Evolutionary conservation across 92 coral and sea anemone species (phyloP).

Genomic region (Siderastrea siderea): DNA sequence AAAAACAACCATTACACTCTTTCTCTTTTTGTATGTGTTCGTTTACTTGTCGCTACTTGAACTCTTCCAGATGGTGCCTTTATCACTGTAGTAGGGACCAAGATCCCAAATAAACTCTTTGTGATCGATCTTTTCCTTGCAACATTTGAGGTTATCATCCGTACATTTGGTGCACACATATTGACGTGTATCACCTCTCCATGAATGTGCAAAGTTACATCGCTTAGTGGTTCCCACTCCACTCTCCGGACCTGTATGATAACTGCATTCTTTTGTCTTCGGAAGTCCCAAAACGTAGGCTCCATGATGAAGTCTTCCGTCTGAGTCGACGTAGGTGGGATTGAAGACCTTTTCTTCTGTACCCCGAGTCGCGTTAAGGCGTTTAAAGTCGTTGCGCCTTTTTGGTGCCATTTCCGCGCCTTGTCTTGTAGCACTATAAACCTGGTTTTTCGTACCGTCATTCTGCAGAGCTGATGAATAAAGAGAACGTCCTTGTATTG

Average conservation of each 20-base stretch:
- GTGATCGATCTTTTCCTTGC: constrained; percentile 30
- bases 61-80: constrained; percentile 51
- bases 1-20: no score
- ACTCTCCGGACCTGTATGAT: neutral
- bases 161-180: constrained; percentile 51
- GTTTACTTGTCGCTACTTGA: no score
- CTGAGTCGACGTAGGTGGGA: constrained; percentile 14
- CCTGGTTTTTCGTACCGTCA: no score
- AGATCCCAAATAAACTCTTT: constrained; percentile 26
- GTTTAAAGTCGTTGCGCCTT: no score
- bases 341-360: constrained; percentile 6
- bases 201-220: constrained; percentile 31
- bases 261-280: constrained; percentile 60
- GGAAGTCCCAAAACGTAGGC: constrained; percentile 38
- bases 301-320: constrained; percentile 74
- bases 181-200: constrained; percentile 59
- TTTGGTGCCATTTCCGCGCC: no score
- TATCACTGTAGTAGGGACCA: constrained; percentile 34
- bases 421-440: no score
- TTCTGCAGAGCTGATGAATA: no score
- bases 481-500: no score
- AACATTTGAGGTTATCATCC: neutral
- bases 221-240: neutral
- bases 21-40: no score
- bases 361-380: no score